A percentile compares a stretch with the other conserved stretches of the same genome.
Conservation (phyloP, 1,140 invertebrate genomes). For the Neodiprion lecontei region DNA sequence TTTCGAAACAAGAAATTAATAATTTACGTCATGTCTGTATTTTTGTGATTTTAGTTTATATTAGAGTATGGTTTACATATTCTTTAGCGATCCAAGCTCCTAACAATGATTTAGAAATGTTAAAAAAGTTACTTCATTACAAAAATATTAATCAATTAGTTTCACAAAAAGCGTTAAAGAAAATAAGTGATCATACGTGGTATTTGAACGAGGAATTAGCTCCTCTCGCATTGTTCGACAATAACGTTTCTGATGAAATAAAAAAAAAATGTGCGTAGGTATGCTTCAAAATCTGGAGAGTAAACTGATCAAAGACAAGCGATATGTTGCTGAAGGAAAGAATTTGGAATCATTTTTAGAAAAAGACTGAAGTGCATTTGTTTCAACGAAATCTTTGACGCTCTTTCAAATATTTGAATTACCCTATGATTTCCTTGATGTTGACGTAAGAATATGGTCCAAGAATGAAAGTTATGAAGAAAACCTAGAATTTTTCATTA, state of each 20-base stretch:
- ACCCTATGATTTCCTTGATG: no score
- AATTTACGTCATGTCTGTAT: slow-evolving; percentile 34
- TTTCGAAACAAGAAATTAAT: not conserved
- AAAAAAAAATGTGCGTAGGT: slow-evolving; percentile 14
- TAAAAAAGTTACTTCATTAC: slow-evolving; percentile 28
- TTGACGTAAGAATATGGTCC: no score
- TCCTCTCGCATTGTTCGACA: slow-evolving; percentile 21
- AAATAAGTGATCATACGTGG: slow-evolving; percentile 35
- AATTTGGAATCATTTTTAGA: no score
- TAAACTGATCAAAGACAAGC: no score
- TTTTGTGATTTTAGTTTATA: slow-evolving; percentile 39
- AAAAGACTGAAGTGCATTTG: no score
- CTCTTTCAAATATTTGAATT: no score
- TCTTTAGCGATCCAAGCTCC: slow-evolving; percentile 30
- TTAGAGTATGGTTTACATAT: slow-evolving; percentile 37
- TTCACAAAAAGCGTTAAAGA: slow-evolving; percentile 27
- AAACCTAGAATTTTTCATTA: slow-evolving; percentile 13
- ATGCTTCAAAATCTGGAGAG: slow-evolving; percentile 5
- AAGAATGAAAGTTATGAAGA: slow-evolving; percentile 1
- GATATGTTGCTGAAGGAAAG: no score
- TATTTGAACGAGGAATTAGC: slow-evolving; percentile 31
- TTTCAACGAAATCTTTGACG: no score
- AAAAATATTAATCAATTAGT: slow-evolving; percentile 27
- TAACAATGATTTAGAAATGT: slow-evolving; percentile 15
- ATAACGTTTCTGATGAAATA: slow-evolving; percentile 12